Conservation (phyloP, 2,113 vertebrate species). For the Microtus oregoni region DNA sequence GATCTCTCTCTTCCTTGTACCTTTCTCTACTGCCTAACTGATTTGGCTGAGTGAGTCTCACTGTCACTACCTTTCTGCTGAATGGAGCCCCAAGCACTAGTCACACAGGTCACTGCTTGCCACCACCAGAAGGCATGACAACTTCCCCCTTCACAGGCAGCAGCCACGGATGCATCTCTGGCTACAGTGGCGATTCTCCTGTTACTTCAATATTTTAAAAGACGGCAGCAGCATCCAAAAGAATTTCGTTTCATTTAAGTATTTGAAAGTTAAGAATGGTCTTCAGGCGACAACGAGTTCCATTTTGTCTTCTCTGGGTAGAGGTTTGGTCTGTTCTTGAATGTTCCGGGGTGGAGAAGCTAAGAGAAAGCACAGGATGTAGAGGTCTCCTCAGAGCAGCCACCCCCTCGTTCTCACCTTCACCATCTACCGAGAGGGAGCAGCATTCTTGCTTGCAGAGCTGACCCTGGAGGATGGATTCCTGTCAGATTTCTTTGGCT, state of each 20-base stretch:
- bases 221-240: constrained; percentile 87
- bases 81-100: constrained; percentile 53
- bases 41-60: neutral
- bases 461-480: constrained; percentile 92
- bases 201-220: constrained; percentile 83
- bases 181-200: constrained; percentile 73
- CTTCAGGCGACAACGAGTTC: constrained; percentile 84
- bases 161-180: constrained; percentile 61
- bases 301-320: constrained; percentile 83
- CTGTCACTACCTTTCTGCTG: constrained; percentile 49
- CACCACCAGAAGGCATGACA: constrained; percentile 52
- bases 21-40: constrained; percentile 46
- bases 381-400: constrained; percentile 86
- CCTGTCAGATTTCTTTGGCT: constrained; percentile 94
- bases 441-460: constrained; percentile 94
- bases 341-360: constrained; percentile 80
- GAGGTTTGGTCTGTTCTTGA: constrained; percentile 81
- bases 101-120: constrained; percentile 61
- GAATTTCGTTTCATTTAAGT: constrained; percentile 72
- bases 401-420: constrained; percentile 90
- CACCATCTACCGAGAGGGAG: constrained; percentile 92
- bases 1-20: constrained; percentile 18
- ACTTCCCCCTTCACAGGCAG: constrained; percentile 69
- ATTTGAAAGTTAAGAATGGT: constrained; percentile 80
- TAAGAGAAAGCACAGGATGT: constrained; percentile 74